These are phyloP conservation scores for Calonectris borealis DNA, from an alignment of 2,113 vertebrate genomes.

Conservation along the genomic window DNA sequence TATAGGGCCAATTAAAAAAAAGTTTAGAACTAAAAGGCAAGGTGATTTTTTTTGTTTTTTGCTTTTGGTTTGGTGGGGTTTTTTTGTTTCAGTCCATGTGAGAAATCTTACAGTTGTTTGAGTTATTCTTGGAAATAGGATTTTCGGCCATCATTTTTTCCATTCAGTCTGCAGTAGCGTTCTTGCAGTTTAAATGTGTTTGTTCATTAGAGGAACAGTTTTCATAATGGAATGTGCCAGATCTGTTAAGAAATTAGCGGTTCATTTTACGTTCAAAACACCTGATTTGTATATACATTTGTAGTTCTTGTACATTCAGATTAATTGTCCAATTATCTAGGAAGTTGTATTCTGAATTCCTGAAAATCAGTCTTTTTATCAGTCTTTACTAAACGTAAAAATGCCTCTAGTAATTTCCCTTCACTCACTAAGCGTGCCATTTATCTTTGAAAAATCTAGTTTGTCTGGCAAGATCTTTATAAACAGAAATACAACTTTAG, in stretches of 20 bases:
- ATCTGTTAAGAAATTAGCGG: background rate
- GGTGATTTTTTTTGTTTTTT: background rate
- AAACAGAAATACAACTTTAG: conserved; percentile 34
- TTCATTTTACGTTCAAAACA: background rate
- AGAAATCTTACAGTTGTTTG: background rate
- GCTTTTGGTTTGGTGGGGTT: background rate
- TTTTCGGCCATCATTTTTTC: background rate
- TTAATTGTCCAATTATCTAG: background rate
- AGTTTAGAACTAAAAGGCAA: background rate
- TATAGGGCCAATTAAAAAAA: background rate
- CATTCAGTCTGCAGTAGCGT: background rate
- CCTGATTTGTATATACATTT: background rate
- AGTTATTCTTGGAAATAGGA: background rate
- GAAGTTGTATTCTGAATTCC: background rate
- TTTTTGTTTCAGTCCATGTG: background rate
- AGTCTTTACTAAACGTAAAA: background rate
- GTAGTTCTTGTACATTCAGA: background rate
- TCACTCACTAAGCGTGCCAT: background rate
- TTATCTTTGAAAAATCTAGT: conserved; percentile 23
- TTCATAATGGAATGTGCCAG: background rate
- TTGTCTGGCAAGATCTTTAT: conserved; percentile 14
- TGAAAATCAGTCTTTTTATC: conserved; percentile 15
- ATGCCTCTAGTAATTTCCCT: background rate
- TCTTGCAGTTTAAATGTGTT: background rate
- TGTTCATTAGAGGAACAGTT: background rate